These are phyloP conservation scores for Tetragnatha versicolor DNA, from an alignment of 1,140 invertebrate species.

Conservation along the genomic window DNA sequence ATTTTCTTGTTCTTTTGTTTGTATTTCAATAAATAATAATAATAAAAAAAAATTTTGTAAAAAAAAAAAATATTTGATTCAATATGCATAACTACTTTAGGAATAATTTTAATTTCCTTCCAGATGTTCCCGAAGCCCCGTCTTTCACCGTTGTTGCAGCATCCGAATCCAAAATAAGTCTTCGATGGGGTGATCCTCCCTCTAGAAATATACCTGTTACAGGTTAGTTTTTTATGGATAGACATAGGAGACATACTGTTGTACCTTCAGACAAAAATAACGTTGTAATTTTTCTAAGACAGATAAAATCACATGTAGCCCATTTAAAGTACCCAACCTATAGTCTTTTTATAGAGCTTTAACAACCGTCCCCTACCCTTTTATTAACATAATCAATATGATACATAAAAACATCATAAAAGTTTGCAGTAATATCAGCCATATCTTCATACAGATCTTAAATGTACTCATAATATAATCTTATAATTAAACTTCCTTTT, in stretches of 20 bases:
- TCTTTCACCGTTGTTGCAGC: slow-evolving; percentile 27
- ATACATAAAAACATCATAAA: background rate
- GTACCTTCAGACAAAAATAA: too few relatives aligned
- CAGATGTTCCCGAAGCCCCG: slow-evolving; percentile 49
- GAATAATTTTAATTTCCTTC: background rate
- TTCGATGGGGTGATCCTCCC: slow-evolving; percentile 44
- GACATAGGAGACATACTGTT: too few relatives aligned
- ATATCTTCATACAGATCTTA: background rate
- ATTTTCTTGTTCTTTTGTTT: too few relatives aligned
- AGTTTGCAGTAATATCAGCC: background rate
- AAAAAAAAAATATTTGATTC: background rate
- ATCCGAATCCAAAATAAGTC: slow-evolving; percentile 49
- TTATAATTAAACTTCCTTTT: too few relatives aligned
- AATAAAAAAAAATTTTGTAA: background rate
- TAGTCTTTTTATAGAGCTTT: too few relatives aligned
- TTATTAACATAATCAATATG: background rate
- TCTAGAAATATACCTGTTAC: slow-evolving; percentile 44
- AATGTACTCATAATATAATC: background rate
- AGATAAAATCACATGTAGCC: too few relatives aligned
- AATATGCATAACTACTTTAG: background rate
- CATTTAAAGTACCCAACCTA: too few relatives aligned
- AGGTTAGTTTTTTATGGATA: too few relatives aligned
- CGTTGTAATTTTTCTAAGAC: too few relatives aligned
- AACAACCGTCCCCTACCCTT: background rate
- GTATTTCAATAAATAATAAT: background rate